These are phyloP conservation scores for Arvicanthis niloticus DNA, from an alignment of 2,113 vertebrate species.

Conservation along the genomic window DNA sequence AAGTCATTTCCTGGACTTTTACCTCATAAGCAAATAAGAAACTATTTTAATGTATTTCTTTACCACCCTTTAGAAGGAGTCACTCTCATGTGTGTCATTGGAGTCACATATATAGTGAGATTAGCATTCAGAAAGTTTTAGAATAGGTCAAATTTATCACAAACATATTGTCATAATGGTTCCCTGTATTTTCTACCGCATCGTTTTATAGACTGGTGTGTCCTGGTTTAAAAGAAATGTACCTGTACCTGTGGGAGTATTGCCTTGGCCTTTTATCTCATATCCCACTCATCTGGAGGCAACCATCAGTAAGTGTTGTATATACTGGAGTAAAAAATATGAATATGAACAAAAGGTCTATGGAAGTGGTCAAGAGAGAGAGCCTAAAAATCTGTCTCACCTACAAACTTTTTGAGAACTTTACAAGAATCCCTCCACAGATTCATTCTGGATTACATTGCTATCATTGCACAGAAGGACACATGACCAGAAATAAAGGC, in stretches of 20 bases:
- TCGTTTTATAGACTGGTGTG: background rate
- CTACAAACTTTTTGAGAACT: background rate
- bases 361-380: background rate
- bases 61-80: background rate
- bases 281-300: background rate
- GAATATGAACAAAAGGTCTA: background rate
- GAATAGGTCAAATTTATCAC: slow-evolving; percentile 37
- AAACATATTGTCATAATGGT: slow-evolving; percentile 12
- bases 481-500: background rate
- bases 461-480: background rate
- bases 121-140: slow-evolving; percentile 7
- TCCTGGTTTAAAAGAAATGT: background rate
- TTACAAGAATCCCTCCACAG: background rate
- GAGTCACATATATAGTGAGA: background rate
- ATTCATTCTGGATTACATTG: background rate
- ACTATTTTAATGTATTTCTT: background rate
- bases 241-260: rapidly evolving
- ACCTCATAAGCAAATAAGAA: background rate
- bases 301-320: background rate
- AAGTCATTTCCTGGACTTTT: background rate
- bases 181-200: slow-evolving; percentile 1
- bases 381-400: slow-evolving; percentile 3
- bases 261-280: background rate
- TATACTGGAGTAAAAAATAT: background rate
- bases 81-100: background rate